Conservation (phyloP, 2,113 vertebrate species). For the Smithornis capensis region DNA sequence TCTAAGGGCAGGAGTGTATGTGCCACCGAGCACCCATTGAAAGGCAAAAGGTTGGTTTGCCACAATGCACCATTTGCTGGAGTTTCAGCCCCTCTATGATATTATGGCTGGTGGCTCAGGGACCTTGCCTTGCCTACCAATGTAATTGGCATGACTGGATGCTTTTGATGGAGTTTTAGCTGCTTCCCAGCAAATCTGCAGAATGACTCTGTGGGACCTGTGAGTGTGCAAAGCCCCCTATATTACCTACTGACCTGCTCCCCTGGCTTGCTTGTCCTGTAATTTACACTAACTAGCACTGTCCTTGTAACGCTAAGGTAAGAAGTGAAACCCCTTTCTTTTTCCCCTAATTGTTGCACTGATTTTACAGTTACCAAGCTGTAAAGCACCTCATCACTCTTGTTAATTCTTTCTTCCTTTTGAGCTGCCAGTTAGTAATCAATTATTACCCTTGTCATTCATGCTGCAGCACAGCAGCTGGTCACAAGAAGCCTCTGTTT, state of each 20-base stretch:
- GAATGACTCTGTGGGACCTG: neutral
- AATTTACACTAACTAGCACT: slow-evolving; percentile 48
- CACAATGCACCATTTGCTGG: slow-evolving; percentile 24
- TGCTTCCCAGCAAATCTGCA: neutral
- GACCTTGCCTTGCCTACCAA: slow-evolving; percentile 14
- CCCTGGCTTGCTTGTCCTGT: slow-evolving; percentile 12
- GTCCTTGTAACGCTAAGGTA: slow-evolving; percentile 54
- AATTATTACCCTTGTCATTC: slow-evolving; percentile 90
- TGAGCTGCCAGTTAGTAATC: slow-evolving; percentile 83
- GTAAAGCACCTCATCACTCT: slow-evolving; percentile 57
- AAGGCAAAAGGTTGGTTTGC: slow-evolving; percentile 43
- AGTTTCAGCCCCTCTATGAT: slow-evolving; percentile 50
- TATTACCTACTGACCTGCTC: neutral
- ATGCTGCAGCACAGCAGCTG: slow-evolving; percentile 83
- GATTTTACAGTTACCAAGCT: slow-evolving; percentile 72
- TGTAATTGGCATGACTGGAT: slow-evolving; percentile 19
- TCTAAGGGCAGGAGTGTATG: neutral
- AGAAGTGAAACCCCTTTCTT: slow-evolving; percentile 58
- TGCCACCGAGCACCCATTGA: neutral
- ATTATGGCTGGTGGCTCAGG: slow-evolving; percentile 36
- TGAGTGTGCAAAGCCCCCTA: neutral
- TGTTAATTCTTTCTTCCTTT: slow-evolving; percentile 76
- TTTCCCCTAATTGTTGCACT: slow-evolving; percentile 49
- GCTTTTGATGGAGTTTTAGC: slow-evolving; percentile 16
- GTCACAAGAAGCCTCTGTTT: slow-evolving; percentile 84